These are phyloP conservation scores for Cantharis flavilabris DNA, from an alignment of 2,888 invertebrate genomes.

Conservation along the genomic window DNA sequence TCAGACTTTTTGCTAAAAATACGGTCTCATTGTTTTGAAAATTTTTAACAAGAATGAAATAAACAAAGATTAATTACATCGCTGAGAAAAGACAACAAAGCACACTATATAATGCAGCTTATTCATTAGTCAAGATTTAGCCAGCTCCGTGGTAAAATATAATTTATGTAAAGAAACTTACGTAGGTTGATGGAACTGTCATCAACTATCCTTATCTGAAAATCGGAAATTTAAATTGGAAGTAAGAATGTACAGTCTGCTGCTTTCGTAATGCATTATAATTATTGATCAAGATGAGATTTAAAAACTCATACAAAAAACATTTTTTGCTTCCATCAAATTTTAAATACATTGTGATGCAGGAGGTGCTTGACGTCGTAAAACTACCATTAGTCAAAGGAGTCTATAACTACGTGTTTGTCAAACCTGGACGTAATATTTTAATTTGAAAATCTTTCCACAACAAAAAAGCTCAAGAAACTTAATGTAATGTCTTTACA, in stretches of 20 bases:
- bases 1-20: background rate
- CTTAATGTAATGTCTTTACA: background rate
- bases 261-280: background rate
- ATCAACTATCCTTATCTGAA: background rate
- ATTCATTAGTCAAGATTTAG: slow-evolving; percentile 2
- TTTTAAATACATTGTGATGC: background rate
- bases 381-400: background rate
- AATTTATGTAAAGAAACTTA: slow-evolving; percentile 1
- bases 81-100: slow-evolving; percentile 1
- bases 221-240: background rate
- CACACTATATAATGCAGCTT: background rate
- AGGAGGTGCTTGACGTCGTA: background rate
- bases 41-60: background rate
- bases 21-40: background rate
- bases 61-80: background rate
- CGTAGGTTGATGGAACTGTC: background rate
- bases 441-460: background rate
- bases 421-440: background rate
- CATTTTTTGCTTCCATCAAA: background rate
- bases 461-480: background rate
- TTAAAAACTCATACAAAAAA: background rate
- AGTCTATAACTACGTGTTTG: background rate
- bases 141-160: background rate
- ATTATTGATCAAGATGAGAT: background rate
- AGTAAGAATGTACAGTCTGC: background rate